Evolutionary conservation across 2,113 vertebrate genomes (phyloP).

Genomic region (Burhinus oedicnemus): DNA sequence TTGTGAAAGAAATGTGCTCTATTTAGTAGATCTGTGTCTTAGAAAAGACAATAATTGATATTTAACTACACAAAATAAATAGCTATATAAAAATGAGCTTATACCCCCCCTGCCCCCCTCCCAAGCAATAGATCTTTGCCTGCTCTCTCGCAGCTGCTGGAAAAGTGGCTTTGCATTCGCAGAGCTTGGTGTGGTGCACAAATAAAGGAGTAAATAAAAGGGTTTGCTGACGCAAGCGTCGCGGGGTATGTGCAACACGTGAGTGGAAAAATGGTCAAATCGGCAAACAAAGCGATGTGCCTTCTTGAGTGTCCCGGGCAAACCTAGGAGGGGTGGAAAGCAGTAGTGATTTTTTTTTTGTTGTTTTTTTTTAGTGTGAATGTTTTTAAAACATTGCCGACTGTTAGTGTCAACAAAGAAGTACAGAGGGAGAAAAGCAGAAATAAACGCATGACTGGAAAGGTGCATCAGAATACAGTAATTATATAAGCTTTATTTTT

Average conservation of each 20-base stretch:
- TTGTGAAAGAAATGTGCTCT: background rate
- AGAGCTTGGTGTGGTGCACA: slow-evolving; percentile 34
- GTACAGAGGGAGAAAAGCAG: slow-evolving; percentile 23
- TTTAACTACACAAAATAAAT: background rate
- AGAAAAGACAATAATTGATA: background rate
- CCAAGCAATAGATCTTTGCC: background rate
- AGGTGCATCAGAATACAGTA: slow-evolving; percentile 28
- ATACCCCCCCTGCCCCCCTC: accelerated
- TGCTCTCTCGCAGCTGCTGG: slow-evolving; percentile 32
- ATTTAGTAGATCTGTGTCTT: background rate
- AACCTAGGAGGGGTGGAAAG: background rate
- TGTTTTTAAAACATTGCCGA: slow-evolving; percentile 61
- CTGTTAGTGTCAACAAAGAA: slow-evolving; percentile 38
- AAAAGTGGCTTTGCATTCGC: slow-evolving; percentile 11
- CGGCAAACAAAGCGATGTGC: slow-evolving; percentile 44
- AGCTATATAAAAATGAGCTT: background rate
- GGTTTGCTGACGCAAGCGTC: slow-evolving; percentile 62
- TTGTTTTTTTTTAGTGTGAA: background rate
- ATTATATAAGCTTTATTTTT: slow-evolving; percentile 39
- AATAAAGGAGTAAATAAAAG: slow-evolving; percentile 72
- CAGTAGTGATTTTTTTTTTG: background rate
- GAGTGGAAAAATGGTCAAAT: slow-evolving; percentile 50
- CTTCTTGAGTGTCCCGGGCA: background rate
- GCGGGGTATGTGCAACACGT: background rate
- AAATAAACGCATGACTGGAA: background rate